Percentiles rank a stretch among this genome's conserved stretches.
Conservation (phyloP, 2,888 invertebrate species). For the Nineta flava region DNA sequence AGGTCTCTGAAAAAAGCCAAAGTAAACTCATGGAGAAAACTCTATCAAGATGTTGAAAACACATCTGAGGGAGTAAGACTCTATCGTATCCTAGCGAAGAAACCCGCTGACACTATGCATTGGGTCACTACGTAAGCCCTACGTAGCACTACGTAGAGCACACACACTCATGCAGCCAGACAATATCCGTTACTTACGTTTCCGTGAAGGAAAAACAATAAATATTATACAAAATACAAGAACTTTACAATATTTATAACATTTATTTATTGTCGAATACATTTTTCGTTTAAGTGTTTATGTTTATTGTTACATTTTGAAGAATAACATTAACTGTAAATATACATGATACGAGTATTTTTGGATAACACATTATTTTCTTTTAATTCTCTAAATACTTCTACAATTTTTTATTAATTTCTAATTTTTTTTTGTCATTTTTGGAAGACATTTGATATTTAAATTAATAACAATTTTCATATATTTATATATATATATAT, state of each 20-base stretch:
- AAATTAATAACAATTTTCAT: not conserved
- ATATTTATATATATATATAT: not conserved
- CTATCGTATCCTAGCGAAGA: too few species aligned
- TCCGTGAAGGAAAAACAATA: too few species aligned
- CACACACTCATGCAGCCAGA: too few species aligned
- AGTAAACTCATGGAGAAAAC: too few species aligned
- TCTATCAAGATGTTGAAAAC: too few species aligned
- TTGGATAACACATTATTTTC: not conserved
- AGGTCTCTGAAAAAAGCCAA: too few species aligned
- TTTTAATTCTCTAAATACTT: not conserved
- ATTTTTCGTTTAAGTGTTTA: not conserved
- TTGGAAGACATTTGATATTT: not conserved
- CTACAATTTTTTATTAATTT: not conserved
- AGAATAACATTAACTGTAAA: not conserved
- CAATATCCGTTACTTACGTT: too few species aligned
- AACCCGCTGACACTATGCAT: too few species aligned
- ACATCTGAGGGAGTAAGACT: too few species aligned
- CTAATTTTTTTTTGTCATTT: not conserved
- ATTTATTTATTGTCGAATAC: not conserved
- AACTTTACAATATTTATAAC: not conserved
- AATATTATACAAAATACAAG: not conserved
- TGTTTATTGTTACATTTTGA: not conserved
- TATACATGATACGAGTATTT: not conserved
- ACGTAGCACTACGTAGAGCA: too few species aligned
- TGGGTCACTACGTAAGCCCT: too few species aligned